Evolutionary conservation across 1,140 invertebrate genomes (phyloP).

Genomic region (Drosophila lowei): DNA sequence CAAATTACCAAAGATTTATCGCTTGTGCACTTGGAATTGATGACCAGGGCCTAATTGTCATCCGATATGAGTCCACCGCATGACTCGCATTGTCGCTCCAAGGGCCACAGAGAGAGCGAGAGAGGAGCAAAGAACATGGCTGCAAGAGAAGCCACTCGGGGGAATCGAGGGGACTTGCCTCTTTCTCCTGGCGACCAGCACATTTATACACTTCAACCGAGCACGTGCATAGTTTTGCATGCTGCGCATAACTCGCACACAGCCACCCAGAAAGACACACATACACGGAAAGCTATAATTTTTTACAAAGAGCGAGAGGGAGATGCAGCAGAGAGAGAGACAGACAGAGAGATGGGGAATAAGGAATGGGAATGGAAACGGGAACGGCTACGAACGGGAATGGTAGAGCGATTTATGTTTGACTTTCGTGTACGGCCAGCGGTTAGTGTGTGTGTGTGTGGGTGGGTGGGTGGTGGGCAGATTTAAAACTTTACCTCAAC

Average conservation of each 20-base stretch:
- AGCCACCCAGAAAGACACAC: constrained; percentile 23
- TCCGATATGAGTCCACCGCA: constrained; percentile 80
- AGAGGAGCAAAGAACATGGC: too few species aligned
- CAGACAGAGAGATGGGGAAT: constrained; percentile 2
- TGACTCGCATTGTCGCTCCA: constrained; percentile 75
- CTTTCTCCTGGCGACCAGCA: constrained; percentile 52
- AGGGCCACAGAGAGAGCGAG: neutral
- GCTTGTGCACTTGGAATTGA: constrained; percentile 80
- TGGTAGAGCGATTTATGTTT: constrained; percentile 74
- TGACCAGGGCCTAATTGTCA: constrained; percentile 81
- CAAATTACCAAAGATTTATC: constrained; percentile 81
- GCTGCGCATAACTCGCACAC: constrained; percentile 74
- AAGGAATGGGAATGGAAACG: constrained; percentile 25
- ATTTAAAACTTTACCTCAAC: constrained; percentile 58
- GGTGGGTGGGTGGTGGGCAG: constrained; percentile 22
- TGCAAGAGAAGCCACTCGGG: neutral
- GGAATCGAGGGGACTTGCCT: constrained; percentile 10
- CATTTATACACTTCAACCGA: constrained; percentile 78
- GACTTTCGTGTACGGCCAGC: constrained; percentile 73
- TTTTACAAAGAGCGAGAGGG: constrained; percentile 49
- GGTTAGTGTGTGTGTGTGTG: constrained; percentile 38
- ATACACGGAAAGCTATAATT: constrained; percentile 58
- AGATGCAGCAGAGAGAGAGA: neutral
- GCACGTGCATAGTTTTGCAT: constrained; percentile 80
- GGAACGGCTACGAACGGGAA: constrained; percentile 13